Evolutionary conservation across 2,113 vertebrate genomes (phyloP), one percentile per base, ranked within the genome.

Genomic region (Rhipidura dahli): DNA sequence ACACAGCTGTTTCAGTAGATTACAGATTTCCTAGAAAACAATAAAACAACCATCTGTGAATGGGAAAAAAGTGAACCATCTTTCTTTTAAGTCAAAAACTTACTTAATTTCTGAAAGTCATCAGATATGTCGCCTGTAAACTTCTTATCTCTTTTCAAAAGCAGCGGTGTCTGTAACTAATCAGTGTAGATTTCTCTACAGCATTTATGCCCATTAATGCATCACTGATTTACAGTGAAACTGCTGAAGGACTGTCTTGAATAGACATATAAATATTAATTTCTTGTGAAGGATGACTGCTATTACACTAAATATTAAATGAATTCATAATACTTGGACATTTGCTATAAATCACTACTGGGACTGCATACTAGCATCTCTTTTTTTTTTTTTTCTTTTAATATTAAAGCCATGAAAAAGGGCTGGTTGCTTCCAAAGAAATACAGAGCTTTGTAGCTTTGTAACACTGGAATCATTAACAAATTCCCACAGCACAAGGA

Each of bases 281-380:
- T 94, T 91, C 51, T 61, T 60, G 56, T 90, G 92, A 94, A 61
- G 75, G 82, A 91, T 89, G 68, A 37, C 80, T 87, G 66, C 93
- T 94, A 90, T 94, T 87, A 79, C 51, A 76, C 90, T 83, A 50
- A 93, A 87, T 94, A 93, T 95, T 94, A 95, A 87, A 92, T 94
- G 59, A 73, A 85, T 96, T 87, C 75, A 92, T 95, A 87, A 94
- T 94, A 77, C 90, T 82, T 85, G 63, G 87, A 89, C 76, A 57
- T 89, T 80, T 73, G 69, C 65, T 90, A 87, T 96, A 87, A 93
- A 95, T 95, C 87, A 71, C 60, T 89, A 23, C 77, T 76, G 83
- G 47, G 66, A 81, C 72, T 88, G 82, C 71, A 66, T 94, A 16
- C 72, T 83, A 78, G 83, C 79, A 61, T 77, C 60, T 24, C 39